These are phyloP conservation scores for Drosophila percnosoma DNA, from an alignment of 2,888 invertebrate species.

Conservation along the genomic window DNA sequence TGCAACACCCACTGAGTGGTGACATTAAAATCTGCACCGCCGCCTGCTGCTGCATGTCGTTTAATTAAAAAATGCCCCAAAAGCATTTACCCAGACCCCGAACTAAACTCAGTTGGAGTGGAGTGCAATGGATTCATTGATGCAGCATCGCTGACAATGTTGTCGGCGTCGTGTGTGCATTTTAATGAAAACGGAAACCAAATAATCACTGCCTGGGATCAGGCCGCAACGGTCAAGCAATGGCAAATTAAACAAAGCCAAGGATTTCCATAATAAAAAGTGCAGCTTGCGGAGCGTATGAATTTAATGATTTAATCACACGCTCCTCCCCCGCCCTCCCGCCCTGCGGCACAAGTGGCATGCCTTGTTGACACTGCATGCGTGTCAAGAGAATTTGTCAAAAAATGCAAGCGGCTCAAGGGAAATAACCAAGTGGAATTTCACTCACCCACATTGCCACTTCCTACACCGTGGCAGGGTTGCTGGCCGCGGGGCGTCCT, in stretches of 20 bases:
- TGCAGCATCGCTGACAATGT: constrained; percentile 44
- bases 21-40: constrained; percentile 64
- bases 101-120: neutral
- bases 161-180: constrained; percentile 53
- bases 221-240: constrained; percentile 66
- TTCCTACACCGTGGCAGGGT: constrained; percentile 10
- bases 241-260: constrained; percentile 63
- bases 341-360: constrained; percentile 43
- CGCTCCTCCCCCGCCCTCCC: constrained; percentile 16
- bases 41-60: constrained; percentile 61
- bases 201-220: constrained; percentile 71
- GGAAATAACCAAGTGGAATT: constrained; percentile 73
- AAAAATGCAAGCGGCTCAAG: constrained; percentile 77
- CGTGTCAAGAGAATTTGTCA: constrained; percentile 79
- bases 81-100: constrained; percentile 73
- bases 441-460: constrained; percentile 15
- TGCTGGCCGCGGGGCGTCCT: constrained; percentile 32
- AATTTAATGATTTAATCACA: constrained; percentile 84
- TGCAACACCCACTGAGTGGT: constrained; percentile 68
- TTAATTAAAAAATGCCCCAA: constrained; percentile 81
- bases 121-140: constrained; percentile 55
- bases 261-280: constrained; percentile 66
- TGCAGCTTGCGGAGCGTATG: constrained; percentile 82
- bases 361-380: constrained; percentile 81
- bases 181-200: constrained; percentile 79